These are phyloP conservation scores for Neomonachus schauinslandi DNA, from an alignment of 2,113 vertebrate species.

Conservation along the genomic window DNA sequence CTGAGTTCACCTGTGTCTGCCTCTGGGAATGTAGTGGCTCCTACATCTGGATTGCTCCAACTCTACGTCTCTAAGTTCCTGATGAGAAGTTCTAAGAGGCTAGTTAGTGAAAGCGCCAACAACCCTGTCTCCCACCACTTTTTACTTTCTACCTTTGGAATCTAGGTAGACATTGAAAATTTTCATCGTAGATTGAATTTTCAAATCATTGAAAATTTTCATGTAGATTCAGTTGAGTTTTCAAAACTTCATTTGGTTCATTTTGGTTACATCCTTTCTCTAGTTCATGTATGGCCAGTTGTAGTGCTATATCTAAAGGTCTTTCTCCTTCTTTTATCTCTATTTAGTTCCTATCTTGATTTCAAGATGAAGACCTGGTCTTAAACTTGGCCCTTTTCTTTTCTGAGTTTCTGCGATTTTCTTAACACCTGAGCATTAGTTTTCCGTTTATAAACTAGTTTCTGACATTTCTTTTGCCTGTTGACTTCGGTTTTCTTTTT, in stretches of 20 bases:
- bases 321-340: neutral
- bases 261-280: neutral
- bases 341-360: neutral
- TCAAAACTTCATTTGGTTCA: neutral
- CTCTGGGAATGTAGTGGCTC: neutral
- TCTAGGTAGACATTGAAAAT: neutral
- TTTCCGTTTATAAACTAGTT: neutral
- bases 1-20: neutral
- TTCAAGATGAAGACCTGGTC: neutral
- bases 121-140: neutral
- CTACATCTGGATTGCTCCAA: neutral
- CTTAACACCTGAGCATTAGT: neutral
- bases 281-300: neutral
- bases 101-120: neutral
- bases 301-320: neutral
- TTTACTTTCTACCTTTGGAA: neutral
- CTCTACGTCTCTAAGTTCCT: neutral
- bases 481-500: slow-evolving; percentile 46
- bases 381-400: neutral
- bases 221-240: neutral
- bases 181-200: neutral
- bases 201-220: neutral
- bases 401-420: neutral
- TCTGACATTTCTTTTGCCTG: neutral
- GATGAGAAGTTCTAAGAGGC: neutral